Conservation (phyloP, 2,797 vertebrate species). For the Microctenopoma lineatum region DNA sequence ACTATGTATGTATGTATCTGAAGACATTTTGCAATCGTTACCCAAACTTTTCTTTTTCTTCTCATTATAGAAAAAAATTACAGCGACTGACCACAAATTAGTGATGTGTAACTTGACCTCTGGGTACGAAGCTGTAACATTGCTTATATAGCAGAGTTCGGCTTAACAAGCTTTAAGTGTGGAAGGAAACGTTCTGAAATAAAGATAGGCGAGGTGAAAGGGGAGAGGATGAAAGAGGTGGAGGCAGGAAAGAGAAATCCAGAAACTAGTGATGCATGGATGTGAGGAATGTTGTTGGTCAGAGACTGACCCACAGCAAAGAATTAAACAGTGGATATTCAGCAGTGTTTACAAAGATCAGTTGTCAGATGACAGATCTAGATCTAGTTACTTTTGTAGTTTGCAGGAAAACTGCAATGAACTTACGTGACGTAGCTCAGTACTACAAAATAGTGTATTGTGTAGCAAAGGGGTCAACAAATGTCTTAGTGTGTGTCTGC, state of each 20-base stretch:
- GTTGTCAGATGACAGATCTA: background rate
- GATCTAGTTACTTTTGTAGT: background rate
- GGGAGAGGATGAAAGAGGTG: slow-evolving; percentile 58
- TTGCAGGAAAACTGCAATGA: background rate
- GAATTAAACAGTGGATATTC: background rate
- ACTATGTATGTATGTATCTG: no score
- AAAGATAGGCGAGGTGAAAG: slow-evolving; percentile 50
- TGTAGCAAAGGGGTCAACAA: no score
- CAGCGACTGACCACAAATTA: background rate
- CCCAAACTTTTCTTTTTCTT: no score
- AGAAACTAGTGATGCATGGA: slow-evolving; percentile 53
- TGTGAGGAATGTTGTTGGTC: slow-evolving; percentile 53
- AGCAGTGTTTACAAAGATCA: background rate
- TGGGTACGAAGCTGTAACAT: background rate
- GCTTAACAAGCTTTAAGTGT: background rate
- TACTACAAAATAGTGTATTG: background rate
- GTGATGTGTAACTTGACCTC: background rate
- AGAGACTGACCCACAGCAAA: slow-evolving; percentile 20
- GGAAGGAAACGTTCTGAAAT: slow-evolving; percentile 17
- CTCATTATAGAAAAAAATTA: background rate
- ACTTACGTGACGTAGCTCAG: background rate
- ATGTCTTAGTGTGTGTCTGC: no score
- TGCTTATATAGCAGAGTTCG: background rate
- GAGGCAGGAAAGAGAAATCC: slow-evolving; percentile 30
- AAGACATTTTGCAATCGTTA: no score